Evolutionary conservation across 2,888 invertebrate species (phyloP), one percentile per base, ranked within the genome.

Genomic region (Portevinia maculata): DNA sequence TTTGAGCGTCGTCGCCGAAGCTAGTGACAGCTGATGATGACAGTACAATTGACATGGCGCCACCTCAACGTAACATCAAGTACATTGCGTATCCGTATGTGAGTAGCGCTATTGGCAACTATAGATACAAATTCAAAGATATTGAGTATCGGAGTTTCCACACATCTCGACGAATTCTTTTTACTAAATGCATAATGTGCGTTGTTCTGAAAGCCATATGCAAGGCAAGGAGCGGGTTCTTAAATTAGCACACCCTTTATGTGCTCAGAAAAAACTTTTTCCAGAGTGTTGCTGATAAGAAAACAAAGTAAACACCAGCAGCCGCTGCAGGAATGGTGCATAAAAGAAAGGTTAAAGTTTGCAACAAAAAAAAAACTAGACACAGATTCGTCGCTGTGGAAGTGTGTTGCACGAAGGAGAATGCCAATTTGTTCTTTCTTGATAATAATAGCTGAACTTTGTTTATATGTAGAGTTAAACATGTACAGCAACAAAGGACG

Each of bases 391-490:
- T 21, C 46, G 30, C 44, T 17, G 41, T 57, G n/a, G 1, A 6
- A 8, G 28, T 15, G 11, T 15, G 9, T 39, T 7, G 15, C 3
- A n/a, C n/a, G 15, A 30, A 15, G 50, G 9, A 50, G 8, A 50
- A 39, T 13, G 15, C 15, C 15, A 44, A 13, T 74, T 59, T 73
- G 53, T 60, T 60, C 79, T 76, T 76, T 70, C 57, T 70, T 64
- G 78, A 81, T 81, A 70, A 81, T 81, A 71, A 81, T 81, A 76
- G 76, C 70, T 76, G 70, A 81, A 81, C 76, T 81, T 81, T 81
- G 64, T 65, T 76, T 39, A 24, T n/a, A n/a, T n/a, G n/a, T 24
- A 67, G 67, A 70, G 62, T 70, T 55, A 30, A 75, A n/a, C 59
- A 21, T n/a, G n/a, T n/a, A n/a, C 28, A 70, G 52, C 62, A 57